These are phyloP conservation scores for Cariama cristata DNA, from an alignment of 2,113 vertebrate genomes.

Conservation along the genomic window DNA sequence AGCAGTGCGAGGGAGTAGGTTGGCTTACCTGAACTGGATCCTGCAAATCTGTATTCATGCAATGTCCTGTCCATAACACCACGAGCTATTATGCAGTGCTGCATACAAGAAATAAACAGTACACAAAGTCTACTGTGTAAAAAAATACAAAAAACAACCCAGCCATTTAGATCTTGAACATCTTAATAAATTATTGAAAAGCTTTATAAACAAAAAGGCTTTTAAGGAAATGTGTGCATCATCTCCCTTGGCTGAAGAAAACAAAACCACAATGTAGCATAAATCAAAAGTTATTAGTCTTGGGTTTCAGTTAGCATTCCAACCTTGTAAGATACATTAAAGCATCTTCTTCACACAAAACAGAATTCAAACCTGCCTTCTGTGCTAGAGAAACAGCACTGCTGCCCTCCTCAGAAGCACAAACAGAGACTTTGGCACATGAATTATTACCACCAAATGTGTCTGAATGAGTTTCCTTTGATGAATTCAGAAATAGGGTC, in stretches of 20 bases:
- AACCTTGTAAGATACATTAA: background rate
- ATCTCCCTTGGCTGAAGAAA: background rate
- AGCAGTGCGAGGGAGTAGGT: background rate
- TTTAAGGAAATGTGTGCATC: background rate
- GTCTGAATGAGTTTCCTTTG: background rate
- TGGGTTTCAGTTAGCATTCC: background rate
- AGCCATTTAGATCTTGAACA: background rate
- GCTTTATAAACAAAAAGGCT: constrained; percentile 1
- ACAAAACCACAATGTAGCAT: background rate
- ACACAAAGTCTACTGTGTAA: background rate
- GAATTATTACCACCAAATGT: background rate
- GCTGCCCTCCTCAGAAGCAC: background rate
- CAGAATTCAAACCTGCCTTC: background rate
- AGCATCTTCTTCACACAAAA: background rate
- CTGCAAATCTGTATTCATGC: background rate
- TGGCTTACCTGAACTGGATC: background rate
- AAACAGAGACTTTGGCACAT: background rate
- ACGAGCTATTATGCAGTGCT: fast-evolving
- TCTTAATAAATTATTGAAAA: constrained; percentile 7
- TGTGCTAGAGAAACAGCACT: background rate
- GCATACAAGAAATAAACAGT: background rate
- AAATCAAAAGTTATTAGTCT: background rate
- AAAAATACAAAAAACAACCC: background rate
- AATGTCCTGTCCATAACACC: background rate
- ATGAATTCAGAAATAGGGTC: background rate